Conservation (phyloP, 2,888 invertebrate genomes). For the Dermolepida albohirtum region DNA sequence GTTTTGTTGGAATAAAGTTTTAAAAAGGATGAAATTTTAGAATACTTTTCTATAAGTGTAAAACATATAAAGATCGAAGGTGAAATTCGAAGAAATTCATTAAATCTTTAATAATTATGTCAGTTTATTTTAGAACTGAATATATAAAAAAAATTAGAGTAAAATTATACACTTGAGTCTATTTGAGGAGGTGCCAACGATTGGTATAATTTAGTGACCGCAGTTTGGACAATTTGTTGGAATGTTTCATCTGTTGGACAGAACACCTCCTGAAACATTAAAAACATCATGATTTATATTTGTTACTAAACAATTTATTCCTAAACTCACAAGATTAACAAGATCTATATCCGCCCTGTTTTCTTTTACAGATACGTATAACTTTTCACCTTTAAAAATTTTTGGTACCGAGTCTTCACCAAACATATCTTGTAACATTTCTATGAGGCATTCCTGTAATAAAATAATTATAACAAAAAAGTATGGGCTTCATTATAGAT, state of each 20-base stretch:
- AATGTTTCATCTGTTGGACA: constrained; percentile 86
- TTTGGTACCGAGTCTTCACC: constrained; percentile 94
- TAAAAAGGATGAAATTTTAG: no score
- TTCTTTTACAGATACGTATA: constrained; percentile 87
- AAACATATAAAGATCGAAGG: background rate
- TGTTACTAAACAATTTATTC: constrained; percentile 10
- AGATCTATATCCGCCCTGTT: constrained; percentile 90
- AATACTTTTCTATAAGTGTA: no score
- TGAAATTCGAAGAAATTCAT: constrained; percentile 2
- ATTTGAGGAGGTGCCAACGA: constrained; percentile 75
- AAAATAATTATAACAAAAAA: constrained; percentile 37
- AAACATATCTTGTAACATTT: constrained; percentile 94
- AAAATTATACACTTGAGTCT: constrained; percentile 41
- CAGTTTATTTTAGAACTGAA: constrained; percentile 3
- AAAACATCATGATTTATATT: background rate
- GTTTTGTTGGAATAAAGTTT: no score
- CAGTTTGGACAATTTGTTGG: constrained; percentile 86
- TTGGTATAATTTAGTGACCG: constrained; percentile 85
- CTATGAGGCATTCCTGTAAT: constrained; percentile 83
- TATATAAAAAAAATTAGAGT: constrained; percentile 5
- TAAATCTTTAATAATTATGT: background rate
- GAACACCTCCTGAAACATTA: constrained; percentile 75
- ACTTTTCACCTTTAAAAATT: constrained; percentile 89
- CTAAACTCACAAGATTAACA: constrained; percentile 73
- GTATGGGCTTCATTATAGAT: constrained; percentile 6